Evolutionary conservation across 2,113 vertebrate genomes (phyloP), one percentile per base, ranked within the genome.

Genomic region (Ammodytes dubius): DNA sequence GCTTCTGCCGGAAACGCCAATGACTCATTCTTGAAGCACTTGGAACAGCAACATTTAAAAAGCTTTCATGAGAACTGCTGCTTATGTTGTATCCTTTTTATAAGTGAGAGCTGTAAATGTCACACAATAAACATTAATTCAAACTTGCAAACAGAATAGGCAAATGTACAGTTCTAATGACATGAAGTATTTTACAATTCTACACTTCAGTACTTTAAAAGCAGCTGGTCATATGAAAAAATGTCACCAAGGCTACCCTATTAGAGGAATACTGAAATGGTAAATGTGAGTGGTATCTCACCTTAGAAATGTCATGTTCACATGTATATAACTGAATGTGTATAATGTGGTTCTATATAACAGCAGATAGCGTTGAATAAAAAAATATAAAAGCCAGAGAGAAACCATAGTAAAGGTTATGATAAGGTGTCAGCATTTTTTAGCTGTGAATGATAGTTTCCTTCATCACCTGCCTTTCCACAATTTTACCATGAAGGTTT

Each of bases 281-380:
- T 70, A 53, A 73, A 69, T 59, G 45, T 74, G 12, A 19, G 17
- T 42, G 6, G 4, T 70, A 35, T 66, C 50, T 43, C 35, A 6
- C 19, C 15, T 68, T 15, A 42, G 59, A 79, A 76, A 71, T 66
- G 61, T 64, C 70, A 77, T 7, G 71, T 70, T 81, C 70, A 64
- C 54, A 82, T 71, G 77, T 37, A 54, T 27, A 67, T 27, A 27
- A 27, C 42, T 0, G 3, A 52, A 70, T 27, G 4, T 74, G 61
- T 66, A 82, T 72, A 45, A 60, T 61, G 27, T 82, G 42, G 7
- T 45, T 67, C 46, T 68, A 14, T 66, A 37, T 53, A 15, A 45
- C 47, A 27, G 35, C 1, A 61, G n/a, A 74, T 37, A 47, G 45
- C 35, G 35, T n/a, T 35, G 4, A 53, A 45, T 72, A 11, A 60